Base-by-base conservation (phyloP, 1,140 invertebrate species). In the Drosophila nebulosa region DNA sequence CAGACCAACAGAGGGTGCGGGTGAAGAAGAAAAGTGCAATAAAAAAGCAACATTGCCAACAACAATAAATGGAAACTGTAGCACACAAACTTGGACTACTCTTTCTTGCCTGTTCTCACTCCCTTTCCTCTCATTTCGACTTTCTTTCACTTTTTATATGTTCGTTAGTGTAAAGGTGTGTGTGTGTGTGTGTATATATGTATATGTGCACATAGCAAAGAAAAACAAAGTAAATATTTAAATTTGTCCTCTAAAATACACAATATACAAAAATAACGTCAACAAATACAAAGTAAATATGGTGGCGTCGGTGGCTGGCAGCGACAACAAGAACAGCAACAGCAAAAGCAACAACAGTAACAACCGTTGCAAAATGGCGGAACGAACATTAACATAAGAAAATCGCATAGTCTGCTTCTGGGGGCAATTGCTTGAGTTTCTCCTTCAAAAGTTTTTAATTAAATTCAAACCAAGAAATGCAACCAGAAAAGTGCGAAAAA, bases 251-350 rank as follows among this genome's bases (percentile, higher is more conserved):
- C 64, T 59, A 65, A 62, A 64, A 63, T 39, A 68, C 55, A 84
- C 76, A 84, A 85, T 67, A 79, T 52, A 84, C 76, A 84, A 85
- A 69, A 79, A 69, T 69, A 83, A 74, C 53, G 75, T 74, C 69
- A 83, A 75, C 75, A 84, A 83, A 83, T 71, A 74, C 67, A 67
- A 81, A 72, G 78, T 81, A 80, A 80, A 80, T 80, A 72, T 80
- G 63, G 68, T 63, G 71, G 60, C 51, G 32, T 46, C 26, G 52
- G 27, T 30, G 67, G 67, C 62, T 52, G 27, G 51, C 39, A 46
- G 16, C n/a, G 64, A 52, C 46, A 65, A 63, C 50, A 79, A 64
- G 55, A 74, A 27, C 35, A 30, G 32, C 27, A 14, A 27, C n/a
- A 64, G 56, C 30, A 61, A 53, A 6, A 56, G 14, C 6, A 12